A percentile compares a stretch with the other conserved stretches of the same genome.
Conservation (phyloP, 2,888 invertebrate genomes). For the Ophion ellenae region DNA sequence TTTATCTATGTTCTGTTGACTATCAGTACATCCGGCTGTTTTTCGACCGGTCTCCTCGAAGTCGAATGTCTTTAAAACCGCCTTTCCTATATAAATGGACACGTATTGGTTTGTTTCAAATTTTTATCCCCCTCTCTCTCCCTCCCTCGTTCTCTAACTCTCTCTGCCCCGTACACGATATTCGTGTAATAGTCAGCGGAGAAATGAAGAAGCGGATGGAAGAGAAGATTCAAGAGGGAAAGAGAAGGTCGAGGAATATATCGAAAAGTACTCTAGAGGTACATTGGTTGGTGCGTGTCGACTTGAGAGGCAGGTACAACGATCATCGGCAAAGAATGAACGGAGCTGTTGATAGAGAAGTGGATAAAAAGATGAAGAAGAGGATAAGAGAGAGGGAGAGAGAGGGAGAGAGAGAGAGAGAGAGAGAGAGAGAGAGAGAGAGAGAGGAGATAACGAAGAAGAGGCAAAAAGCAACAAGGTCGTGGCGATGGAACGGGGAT, state of each 20-base stretch:
- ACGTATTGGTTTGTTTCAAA: slow-evolving; percentile 12
- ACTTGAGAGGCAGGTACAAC: slow-evolving; percentile 64
- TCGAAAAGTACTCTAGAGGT: slow-evolving; percentile 58
- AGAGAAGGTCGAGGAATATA: slow-evolving; percentile 30
- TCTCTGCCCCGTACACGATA: slow-evolving; percentile 43
- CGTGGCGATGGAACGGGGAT: slow-evolving; percentile 56
- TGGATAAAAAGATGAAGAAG: slow-evolving; percentile 18
- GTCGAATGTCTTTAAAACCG: no score
- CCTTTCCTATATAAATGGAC: not conserved
- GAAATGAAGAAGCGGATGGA: slow-evolving; percentile 40
- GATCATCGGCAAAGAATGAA: slow-evolving; percentile 62
- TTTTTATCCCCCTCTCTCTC: slow-evolving; percentile 19
- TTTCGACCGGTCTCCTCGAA: no score
- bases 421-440: slow-evolving; percentile 10
- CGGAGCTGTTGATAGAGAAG: slow-evolving; percentile 55
- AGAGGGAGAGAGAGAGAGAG: slow-evolving; percentile 12
- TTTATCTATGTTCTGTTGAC: no score
- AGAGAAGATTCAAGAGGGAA: not conserved
- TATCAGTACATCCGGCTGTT: no score
- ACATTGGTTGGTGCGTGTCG: slow-evolving; percentile 66
- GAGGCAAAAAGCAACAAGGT: slow-evolving; percentile 60
- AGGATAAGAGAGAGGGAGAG: slow-evolving; percentile 28
- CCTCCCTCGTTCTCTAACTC: not conserved
- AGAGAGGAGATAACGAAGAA: slow-evolving; percentile 44
- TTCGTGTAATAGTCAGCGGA: slow-evolving; percentile 52